These are phyloP conservation scores for Naja naja DNA, from an alignment of 2,113 vertebrate species.

Conservation along the genomic window DNA sequence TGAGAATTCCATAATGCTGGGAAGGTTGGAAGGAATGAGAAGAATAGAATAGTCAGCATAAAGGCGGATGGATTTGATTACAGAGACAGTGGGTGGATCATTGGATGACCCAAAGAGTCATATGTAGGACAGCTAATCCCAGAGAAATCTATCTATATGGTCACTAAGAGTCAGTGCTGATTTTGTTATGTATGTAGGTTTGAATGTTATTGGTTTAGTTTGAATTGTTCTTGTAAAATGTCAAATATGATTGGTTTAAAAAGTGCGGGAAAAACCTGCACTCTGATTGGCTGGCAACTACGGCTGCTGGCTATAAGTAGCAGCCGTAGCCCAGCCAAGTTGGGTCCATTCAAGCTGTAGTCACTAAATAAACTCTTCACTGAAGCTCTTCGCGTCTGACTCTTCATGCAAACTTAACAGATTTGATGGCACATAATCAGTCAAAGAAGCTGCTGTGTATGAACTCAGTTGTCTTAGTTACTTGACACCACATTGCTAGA, in stretches of 20 bases:
- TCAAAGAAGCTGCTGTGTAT: background rate
- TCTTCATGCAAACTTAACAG: too few species aligned
- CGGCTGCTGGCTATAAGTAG: too few species aligned
- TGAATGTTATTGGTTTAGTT: too few species aligned
- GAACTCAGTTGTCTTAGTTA: background rate
- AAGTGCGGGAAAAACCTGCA: too few species aligned
- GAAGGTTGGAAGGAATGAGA: background rate
- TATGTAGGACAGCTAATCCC: background rate
- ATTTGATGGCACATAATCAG: background rate
- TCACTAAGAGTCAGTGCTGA: background rate
- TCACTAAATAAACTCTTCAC: too few species aligned
- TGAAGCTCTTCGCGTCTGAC: too few species aligned
- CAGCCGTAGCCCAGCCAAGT: too few species aligned
- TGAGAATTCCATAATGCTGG: background rate
- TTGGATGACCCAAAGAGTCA: background rate
- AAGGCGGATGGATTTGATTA: background rate
- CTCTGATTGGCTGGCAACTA: too few species aligned
- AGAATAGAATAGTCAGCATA: background rate
- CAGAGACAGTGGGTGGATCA: background rate
- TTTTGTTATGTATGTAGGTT: too few species aligned
- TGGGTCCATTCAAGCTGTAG: too few species aligned
- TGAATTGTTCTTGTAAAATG: too few species aligned
- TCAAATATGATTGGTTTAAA: too few species aligned
- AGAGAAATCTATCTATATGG: background rate
- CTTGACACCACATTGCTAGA: background rate